Conservation (phyloP, 92 coral and sea anemone genomes). For the Anthopleura xanthogrammica region DNA sequence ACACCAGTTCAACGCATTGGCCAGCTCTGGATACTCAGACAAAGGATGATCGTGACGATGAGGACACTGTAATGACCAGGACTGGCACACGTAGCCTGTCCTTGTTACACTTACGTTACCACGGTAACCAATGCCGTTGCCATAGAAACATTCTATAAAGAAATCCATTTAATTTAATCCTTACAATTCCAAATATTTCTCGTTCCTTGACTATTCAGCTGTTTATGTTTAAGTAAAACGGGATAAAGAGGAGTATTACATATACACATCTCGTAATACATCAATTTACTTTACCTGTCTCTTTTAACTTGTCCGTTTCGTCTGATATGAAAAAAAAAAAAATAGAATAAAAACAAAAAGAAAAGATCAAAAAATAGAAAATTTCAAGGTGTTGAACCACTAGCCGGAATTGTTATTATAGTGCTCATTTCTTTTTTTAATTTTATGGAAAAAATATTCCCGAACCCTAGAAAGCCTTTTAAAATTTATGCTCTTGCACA, state of each 20-base stretch:
- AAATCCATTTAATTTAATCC: constrained; percentile 23
- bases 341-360: no score
- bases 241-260: neutral
- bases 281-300: constrained; percentile 6
- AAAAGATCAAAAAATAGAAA: no score
- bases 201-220: constrained; percentile 2
- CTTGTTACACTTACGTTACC: constrained; percentile 62
- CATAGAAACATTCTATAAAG: constrained; percentile 50
- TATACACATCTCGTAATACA: neutral
- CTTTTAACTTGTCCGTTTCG: constrained; percentile 28
- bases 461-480: no score
- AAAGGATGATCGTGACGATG: constrained; percentile 62
- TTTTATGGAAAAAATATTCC: no score
- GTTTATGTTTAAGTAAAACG: constrained; percentile 12
- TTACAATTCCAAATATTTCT: neutral
- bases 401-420: no score
- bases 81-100: constrained; percentile 64
- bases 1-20: constrained; percentile 56
- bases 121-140: constrained; percentile 54
- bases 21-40: constrained; percentile 52
- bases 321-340: neutral
- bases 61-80: constrained; percentile 82
- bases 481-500: no score
- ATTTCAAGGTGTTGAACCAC: no score
- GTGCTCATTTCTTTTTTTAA: no score